These are phyloP conservation scores for Zaprionus ghesquierei DNA, from an alignment of 1,140 invertebrate species.

Conservation along the genomic window DNA sequence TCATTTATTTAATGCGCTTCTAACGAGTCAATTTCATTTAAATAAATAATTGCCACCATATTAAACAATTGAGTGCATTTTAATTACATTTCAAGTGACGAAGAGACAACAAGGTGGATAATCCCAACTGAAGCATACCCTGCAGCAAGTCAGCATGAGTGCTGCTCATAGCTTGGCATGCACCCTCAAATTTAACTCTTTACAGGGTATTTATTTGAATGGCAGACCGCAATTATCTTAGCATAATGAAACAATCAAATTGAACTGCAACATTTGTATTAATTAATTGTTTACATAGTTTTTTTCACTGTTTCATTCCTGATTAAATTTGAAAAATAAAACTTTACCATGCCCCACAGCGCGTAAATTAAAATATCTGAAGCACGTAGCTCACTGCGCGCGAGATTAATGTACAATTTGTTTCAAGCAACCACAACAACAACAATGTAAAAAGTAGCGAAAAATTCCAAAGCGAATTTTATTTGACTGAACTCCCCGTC, in stretches of 20 bases:
- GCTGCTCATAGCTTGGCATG: background rate
- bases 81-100: background rate
- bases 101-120: background rate
- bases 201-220: background rate
- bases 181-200: background rate
- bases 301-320: background rate
- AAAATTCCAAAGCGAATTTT: conserved; percentile 16
- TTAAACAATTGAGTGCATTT: background rate
- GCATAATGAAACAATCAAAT: background rate
- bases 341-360: no score
- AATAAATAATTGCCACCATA: conserved; percentile 15
- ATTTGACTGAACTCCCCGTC: conserved; percentile 24
- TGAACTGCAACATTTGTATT: background rate
- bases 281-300: background rate
- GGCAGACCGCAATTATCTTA: background rate
- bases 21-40: conserved; percentile 14
- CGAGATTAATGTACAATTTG: conserved; percentile 34
- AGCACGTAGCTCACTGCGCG: background rate
- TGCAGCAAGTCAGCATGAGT: background rate
- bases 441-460: background rate
- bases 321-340: background rate
- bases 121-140: background rate
- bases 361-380: conserved; percentile 10
- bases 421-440: background rate
- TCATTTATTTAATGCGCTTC: conserved; percentile 42